Evolutionary conservation across 2,113 vertebrate species (phyloP).

Genomic region (Hemibagrus wyckioides): DNA sequence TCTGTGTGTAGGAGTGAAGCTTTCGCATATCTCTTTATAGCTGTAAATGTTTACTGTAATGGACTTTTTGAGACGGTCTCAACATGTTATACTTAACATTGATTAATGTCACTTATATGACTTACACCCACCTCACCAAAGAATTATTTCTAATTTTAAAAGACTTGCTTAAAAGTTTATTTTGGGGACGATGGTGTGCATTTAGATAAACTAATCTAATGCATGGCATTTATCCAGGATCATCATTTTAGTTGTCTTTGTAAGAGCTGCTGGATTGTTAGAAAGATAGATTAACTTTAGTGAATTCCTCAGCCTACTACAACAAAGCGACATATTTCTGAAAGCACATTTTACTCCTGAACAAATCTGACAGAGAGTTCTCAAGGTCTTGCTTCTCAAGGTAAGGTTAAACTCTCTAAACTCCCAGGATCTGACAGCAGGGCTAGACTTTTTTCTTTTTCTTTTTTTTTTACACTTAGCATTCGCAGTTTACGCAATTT

Average conservation of each 20-base stretch:
- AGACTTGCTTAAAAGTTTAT: slow-evolving; percentile 8
- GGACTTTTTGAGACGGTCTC: background rate
- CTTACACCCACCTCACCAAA: background rate
- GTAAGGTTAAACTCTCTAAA: background rate
- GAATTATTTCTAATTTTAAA: slow-evolving; percentile 25
- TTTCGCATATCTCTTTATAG: background rate
- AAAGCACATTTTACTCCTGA: slow-evolving; percentile 11
- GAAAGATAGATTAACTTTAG: background rate
- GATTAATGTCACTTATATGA: background rate
- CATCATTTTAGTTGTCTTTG: background rate
- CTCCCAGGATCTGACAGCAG: background rate
- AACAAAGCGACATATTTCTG: slow-evolving; percentile 4
- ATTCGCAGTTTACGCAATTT: background rate
- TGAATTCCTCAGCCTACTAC: background rate
- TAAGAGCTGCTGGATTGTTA: background rate
- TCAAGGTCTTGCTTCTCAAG: slow-evolving; percentile 9
- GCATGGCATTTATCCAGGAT: background rate
- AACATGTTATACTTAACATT: background rate
- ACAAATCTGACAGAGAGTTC: background rate
- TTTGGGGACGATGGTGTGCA: background rate
- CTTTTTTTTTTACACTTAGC: no score
- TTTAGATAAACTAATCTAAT: background rate
- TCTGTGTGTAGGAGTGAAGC: background rate
- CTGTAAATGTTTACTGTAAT: background rate
- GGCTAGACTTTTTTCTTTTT: background rate